phyloP scores from a whole-genome alignment of 2,113 vertebrate genomes.

The Calyptomena viridis region DNA sequence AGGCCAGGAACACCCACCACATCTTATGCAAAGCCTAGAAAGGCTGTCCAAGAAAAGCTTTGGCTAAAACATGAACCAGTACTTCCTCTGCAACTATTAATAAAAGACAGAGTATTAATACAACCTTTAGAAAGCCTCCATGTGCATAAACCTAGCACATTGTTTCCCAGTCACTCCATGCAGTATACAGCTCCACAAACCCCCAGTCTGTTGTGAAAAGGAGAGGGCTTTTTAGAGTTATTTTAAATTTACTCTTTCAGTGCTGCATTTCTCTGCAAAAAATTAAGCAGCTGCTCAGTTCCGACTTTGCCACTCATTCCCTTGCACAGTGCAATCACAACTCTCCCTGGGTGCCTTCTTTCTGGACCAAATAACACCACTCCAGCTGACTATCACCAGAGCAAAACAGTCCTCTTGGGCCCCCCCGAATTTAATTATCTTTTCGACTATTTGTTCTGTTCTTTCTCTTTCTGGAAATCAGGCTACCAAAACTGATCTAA shows the following conservation, averaged over 20 bases:
- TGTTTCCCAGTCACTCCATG: not conserved
- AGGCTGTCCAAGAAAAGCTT: not conserved
- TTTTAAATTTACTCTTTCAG: not conserved
- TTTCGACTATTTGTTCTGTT: not conserved
- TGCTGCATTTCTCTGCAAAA: not conserved
- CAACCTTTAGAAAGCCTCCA: not conserved
- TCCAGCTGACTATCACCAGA: not conserved
- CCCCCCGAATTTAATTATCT: not conserved
- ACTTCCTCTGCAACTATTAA: not conserved
- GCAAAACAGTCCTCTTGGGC: not conserved
- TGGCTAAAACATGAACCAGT: not conserved
- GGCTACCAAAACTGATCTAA: constrained; percentile 43
- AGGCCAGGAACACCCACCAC: not conserved
- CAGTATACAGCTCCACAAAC: not conserved
- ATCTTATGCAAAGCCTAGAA: not conserved
- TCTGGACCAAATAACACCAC: not conserved
- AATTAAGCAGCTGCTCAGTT: not conserved
- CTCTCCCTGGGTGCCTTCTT: not conserved
- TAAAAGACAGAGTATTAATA: not conserved
- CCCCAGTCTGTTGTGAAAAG: not conserved
- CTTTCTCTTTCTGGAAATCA: constrained; percentile 40
- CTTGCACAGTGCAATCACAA: not conserved
- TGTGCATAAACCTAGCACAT: not conserved
- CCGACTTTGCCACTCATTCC: not conserved
- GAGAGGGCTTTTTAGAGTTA: not conserved